phyloP scores from a whole-genome alignment of 2,888 invertebrate species.

The Drosophila stalkeri region DNA sequence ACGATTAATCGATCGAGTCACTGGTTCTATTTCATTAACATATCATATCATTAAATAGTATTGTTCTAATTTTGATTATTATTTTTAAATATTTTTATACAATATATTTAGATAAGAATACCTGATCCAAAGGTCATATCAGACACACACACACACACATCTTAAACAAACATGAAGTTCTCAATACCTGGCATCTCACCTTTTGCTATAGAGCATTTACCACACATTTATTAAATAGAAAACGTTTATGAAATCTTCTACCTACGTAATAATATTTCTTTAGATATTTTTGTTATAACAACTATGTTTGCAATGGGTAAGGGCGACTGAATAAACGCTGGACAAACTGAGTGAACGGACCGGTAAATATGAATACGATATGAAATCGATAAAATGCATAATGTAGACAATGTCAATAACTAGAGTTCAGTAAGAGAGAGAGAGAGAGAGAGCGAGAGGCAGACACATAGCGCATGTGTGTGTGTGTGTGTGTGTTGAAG shows the following conservation, averaged over 20 bases:
- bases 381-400: conserved; percentile 64
- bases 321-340: conserved; percentile 16
- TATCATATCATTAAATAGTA: too few species aligned
- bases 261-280: neutral
- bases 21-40: too few species aligned
- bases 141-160: too few species aligned
- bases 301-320: conserved; percentile 6
- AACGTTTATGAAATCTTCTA: neutral
- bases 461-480: neutral
- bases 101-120: too few species aligned
- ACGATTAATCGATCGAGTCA: too few species aligned
- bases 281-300: neutral
- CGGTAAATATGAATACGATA: conserved; percentile 46
- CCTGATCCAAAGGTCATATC: too few species aligned
- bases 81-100: too few species aligned
- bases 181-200: neutral
- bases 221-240: neutral
- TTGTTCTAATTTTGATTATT: too few species aligned
- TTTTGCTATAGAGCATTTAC: neutral
- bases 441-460: neutral
- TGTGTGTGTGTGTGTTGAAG: neutral
- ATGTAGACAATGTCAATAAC: conserved; percentile 49
- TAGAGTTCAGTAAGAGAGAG: conserved; percentile 10
- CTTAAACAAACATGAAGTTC: neutral
- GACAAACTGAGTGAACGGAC: conserved; percentile 18